Conservation (phyloP, 2,797 vertebrate genomes). For the Acomys russatus region DNA sequence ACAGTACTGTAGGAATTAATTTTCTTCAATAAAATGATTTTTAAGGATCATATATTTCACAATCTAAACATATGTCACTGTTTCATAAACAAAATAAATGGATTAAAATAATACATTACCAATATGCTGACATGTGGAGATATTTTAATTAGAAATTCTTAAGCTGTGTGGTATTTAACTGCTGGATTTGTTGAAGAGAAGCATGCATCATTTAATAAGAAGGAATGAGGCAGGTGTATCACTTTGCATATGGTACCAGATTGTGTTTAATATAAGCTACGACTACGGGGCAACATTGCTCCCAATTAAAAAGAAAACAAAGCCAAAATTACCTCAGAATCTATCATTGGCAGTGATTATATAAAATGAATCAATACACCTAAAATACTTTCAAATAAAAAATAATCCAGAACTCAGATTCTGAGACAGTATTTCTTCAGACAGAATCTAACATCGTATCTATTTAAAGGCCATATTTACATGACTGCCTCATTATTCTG, state of each 20-base stretch:
- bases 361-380: slow-evolving; percentile 72
- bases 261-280: slow-evolving; percentile 82
- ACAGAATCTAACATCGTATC: slow-evolving; percentile 87
- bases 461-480: slow-evolving; percentile 91
- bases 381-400: slow-evolving; percentile 80
- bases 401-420: slow-evolving; percentile 80
- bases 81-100: slow-evolving; percentile 97
- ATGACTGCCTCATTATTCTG: slow-evolving; percentile 87
- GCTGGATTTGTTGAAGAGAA: slow-evolving; percentile 90
- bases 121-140: slow-evolving; percentile 95
- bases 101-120: slow-evolving; percentile 99
- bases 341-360: slow-evolving; percentile 69
- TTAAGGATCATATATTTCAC: slow-evolving; percentile 99
- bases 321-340: slow-evolving; percentile 82
- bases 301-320: slow-evolving; percentile 86
- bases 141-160: slow-evolving; percentile 97
- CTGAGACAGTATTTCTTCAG: slow-evolving; percentile 88
- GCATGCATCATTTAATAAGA: slow-evolving; percentile 90
- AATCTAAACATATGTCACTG: slow-evolving; percentile 95
- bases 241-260: slow-evolving; percentile 85
- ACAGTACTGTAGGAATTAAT: slow-evolving; percentile 97
- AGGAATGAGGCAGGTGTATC: slow-evolving; percentile 89
- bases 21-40: slow-evolving; percentile 97
- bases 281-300: slow-evolving; percentile 80
- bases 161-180: slow-evolving; percentile 91